A percentile compares a stretch with the other conserved stretches of the same genome.
These are phyloP conservation scores for Rhagoletis zephyria DNA, from an alignment of 1,140 invertebrate species.

Conservation along the genomic window DNA sequence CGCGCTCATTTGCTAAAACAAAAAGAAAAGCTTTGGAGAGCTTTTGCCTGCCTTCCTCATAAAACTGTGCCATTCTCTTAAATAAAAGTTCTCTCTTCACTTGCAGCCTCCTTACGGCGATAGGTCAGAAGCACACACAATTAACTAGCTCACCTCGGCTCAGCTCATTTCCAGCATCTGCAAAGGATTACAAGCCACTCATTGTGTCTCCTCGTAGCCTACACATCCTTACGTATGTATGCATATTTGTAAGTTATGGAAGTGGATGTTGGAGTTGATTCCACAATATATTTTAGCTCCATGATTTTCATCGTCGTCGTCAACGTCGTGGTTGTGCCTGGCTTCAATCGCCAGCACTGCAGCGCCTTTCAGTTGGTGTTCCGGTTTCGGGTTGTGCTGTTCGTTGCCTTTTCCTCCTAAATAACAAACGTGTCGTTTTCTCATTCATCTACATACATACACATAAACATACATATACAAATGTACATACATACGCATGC, in stretches of 20 bases:
- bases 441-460: slow-evolving; percentile 44
- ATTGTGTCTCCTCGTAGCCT: neutral
- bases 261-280: slow-evolving; percentile 46
- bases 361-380: slow-evolving; percentile 72
- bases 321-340: neutral
- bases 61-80: neutral
- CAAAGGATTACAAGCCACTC: slow-evolving; percentile 22
- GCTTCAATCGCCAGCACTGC: slow-evolving; percentile 57
- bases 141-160: neutral
- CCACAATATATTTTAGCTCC: slow-evolving; percentile 10
- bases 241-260: slow-evolving; percentile 4
- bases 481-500: slow-evolving; percentile 11
- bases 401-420: slow-evolving; percentile 71
- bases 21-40: neutral
- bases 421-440: slow-evolving; percentile 55
- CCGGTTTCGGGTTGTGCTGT: slow-evolving; percentile 74
- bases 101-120: neutral
- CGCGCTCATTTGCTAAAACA: no score
- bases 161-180: slow-evolving; percentile 24
- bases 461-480: slow-evolving; percentile 44
- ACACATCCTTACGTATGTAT: no score
- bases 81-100: neutral
- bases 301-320: neutral
- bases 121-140: neutral
- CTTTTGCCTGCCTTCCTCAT: neutral